A percentile compares a stretch with the other conserved stretches of the same genome.
Evolutionary conservation across 35 echinoderm and acorn worm genomes (phyloP).

Genomic region (Antedon bifida): DNA sequence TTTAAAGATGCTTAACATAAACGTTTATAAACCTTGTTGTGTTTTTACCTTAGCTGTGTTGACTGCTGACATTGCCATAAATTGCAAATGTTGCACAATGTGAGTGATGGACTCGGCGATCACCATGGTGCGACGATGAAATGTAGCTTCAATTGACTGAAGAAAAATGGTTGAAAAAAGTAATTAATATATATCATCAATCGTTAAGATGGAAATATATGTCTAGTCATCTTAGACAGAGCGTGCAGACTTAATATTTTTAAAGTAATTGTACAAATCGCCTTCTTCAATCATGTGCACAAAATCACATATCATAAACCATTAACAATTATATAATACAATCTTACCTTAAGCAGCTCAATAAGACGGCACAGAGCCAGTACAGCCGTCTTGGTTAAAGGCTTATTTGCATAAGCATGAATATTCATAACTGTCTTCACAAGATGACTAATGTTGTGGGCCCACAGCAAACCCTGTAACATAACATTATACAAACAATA

Average conservation of each 20-base stretch:
- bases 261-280: too few species aligned
- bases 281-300: too few species aligned
- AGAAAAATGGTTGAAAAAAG: neutral
- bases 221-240: too few species aligned
- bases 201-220: too few species aligned
- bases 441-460: constrained; percentile 76
- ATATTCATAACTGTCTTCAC: constrained; percentile 87
- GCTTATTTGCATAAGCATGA: constrained; percentile 88
- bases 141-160: constrained; percentile 89
- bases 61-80: constrained; percentile 75
- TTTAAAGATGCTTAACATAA: too few species aligned
- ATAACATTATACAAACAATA: neutral
- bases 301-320: too few species aligned
- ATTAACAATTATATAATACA: too few species aligned
- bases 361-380: constrained; percentile 83
- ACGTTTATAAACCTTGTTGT: too few species aligned
- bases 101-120: constrained; percentile 95
- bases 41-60: constrained; percentile 69
- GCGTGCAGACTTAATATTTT: too few species aligned
- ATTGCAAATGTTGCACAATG: constrained; percentile 93
- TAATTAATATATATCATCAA: neutral
- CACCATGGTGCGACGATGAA: constrained; percentile 92
- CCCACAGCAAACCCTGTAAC: constrained; percentile 73
- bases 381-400: constrained; percentile 86
- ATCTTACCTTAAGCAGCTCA: constrained; percentile 84